These are phyloP conservation scores for Umimayanthus kanabou DNA, from an alignment of 92 coral and sea anemone species.

Conservation along the genomic window DNA sequence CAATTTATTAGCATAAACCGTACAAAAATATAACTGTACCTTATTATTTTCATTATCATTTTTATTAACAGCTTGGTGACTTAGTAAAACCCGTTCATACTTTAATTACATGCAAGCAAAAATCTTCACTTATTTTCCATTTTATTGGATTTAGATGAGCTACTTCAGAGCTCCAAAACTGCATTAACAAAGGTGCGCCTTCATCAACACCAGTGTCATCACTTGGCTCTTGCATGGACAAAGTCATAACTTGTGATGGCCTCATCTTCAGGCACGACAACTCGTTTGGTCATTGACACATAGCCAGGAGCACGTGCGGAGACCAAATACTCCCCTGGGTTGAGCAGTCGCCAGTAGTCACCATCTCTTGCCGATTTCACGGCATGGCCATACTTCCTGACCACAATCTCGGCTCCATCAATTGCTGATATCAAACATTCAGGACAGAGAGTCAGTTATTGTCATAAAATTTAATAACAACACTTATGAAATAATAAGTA, in stretches of 20 bases:
- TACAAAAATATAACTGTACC: too few species aligned
- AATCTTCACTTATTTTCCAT: too few species aligned
- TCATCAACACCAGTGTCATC: conserved; percentile 1
- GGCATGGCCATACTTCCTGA: conserved; percentile 57
- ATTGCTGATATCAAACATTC: conserved; percentile 42
- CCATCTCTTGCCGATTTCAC: conserved; percentile 84
- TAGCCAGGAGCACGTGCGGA: conserved; percentile 67
- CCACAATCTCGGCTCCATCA: conserved; percentile 66
- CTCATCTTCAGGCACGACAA: conserved; percentile 54
- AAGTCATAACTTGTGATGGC: conserved; percentile 56
- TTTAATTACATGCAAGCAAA: too few species aligned
- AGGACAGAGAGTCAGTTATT: background rate
- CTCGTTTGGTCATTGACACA: conserved; percentile 40
- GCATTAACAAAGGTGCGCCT: background rate
- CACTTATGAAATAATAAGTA: too few species aligned
- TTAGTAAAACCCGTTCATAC: too few species aligned
- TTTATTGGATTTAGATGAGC: too few species aligned
- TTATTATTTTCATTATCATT: too few species aligned
- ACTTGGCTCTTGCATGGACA: conserved; percentile 42
- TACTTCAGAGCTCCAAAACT: too few species aligned
- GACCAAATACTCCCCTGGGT: conserved; percentile 66
- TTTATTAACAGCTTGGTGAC: too few species aligned
- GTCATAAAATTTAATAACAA: too few species aligned
- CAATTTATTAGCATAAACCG: background rate
- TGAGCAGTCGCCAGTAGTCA: conserved; percentile 91